Evolutionary conservation across 2,797 vertebrate species (phyloP).

Genomic region (Myotis vivesi): DNA sequence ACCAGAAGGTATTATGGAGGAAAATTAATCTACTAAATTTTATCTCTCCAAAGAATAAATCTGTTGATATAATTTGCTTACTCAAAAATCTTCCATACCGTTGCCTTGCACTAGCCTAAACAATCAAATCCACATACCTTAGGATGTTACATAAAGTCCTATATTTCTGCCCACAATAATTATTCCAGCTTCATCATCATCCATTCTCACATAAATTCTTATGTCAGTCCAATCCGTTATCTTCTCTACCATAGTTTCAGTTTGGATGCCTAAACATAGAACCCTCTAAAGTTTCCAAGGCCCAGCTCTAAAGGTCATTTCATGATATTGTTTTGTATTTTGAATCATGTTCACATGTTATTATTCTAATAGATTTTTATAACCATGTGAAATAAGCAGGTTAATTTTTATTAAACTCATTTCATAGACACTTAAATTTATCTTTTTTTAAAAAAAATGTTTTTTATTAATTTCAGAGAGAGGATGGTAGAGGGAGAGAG

Average conservation of each 20-base stretch:
- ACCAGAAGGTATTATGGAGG: neutral
- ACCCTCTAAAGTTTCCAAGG: neutral
- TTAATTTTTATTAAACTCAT: neutral
- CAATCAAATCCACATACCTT: neutral
- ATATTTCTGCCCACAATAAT: neutral
- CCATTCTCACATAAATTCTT: neutral
- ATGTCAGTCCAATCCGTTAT: neutral
- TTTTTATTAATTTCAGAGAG: no score
- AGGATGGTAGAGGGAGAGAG: no score
- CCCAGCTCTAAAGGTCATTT: neutral
- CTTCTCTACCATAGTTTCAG: neutral
- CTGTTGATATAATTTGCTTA: neutral
- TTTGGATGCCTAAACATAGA: fast-evolving
- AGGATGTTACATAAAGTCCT: neutral
- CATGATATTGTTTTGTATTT: neutral
- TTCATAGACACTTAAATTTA: neutral
- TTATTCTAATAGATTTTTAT: neutral
- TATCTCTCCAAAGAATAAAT: neutral
- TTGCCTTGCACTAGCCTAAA: neutral
- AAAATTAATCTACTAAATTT: neutral
- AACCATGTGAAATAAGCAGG: neutral
- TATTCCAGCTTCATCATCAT: neutral
- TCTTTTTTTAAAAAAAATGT: neutral
- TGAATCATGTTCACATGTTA: neutral
- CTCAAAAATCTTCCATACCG: neutral